phyloP scores from a whole-genome alignment of 2,797 vertebrate genomes.

The Poecile montanus region DNA sequence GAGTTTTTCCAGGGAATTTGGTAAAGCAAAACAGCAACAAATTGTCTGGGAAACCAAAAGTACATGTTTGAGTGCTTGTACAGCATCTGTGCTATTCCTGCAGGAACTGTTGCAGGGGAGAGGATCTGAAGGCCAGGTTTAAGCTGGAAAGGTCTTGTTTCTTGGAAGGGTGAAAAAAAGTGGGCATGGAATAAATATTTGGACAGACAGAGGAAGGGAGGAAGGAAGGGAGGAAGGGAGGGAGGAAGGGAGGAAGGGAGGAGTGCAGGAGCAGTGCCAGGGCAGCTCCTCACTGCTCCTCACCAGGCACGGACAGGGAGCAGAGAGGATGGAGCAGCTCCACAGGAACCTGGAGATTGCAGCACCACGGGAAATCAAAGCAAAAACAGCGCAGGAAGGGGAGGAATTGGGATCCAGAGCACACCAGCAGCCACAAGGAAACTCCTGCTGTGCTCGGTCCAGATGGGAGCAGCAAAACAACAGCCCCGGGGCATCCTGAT shows the following conservation, averaged over 20 bases:
- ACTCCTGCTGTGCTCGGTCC: rapidly evolving
- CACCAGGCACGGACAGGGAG: neutral
- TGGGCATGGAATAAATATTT: too few relatives aligned
- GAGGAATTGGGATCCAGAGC: rapidly evolving
- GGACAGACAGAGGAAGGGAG: neutral
- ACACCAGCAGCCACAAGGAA: neutral
- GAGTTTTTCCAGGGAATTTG: neutral
- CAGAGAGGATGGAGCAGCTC: neutral
- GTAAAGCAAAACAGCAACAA: neutral
- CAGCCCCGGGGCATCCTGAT: neutral
- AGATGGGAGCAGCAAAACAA: neutral
- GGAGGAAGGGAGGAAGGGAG: neutral
- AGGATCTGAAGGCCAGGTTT: neutral
- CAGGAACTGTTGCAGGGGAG: neutral
- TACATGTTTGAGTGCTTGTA: neutral
- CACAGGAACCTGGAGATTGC: neutral
- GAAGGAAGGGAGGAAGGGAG: neutral
- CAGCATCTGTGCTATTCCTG: neutral
- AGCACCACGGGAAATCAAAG: neutral
- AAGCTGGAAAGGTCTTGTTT: neutral
- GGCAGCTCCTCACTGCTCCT: neutral
- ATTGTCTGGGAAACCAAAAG: neutral
- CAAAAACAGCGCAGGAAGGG: neutral
- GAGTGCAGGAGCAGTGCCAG: neutral
- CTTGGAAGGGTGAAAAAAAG: neutral